These are phyloP conservation scores for Sterrhoptilus dennistouni DNA, from an alignment of 2,113 vertebrate genomes.

Conservation along the genomic window DNA sequence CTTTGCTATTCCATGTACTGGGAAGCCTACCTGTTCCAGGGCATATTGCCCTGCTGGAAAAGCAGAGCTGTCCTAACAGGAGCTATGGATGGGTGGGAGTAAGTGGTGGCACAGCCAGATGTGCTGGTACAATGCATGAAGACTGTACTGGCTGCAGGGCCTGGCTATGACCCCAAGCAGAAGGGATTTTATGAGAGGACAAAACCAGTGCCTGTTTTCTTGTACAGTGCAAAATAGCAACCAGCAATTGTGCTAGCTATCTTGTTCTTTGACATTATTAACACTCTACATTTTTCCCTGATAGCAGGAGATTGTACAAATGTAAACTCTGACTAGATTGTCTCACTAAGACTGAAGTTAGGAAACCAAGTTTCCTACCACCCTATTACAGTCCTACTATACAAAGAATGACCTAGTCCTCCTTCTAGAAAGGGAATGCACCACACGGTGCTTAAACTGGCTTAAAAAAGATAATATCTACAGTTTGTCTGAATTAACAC, in stretches of 20 bases:
- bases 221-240: background rate
- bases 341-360: background rate
- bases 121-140: background rate
- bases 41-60: background rate
- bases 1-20: rapidly evolving
- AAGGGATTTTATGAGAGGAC: background rate
- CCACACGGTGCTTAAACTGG: background rate
- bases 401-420: background rate
- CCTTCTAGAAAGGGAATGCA: background rate
- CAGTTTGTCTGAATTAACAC: background rate
- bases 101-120: background rate
- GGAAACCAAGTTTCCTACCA: background rate
- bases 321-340: background rate
- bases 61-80: background rate
- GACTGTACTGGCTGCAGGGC: background rate
- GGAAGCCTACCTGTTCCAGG: background rate
- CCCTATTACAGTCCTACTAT: background rate
- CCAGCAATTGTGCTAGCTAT: background rate
- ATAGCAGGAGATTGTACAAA: background rate
- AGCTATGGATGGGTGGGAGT: background rate
- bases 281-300: background rate
- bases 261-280: background rate
- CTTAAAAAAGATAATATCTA: background rate
- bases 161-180: background rate
- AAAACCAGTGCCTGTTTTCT: background rate